These are phyloP conservation scores for Acromyrmex heyeri DNA, from an alignment of 1,140 invertebrate species.

Conservation along the genomic window DNA sequence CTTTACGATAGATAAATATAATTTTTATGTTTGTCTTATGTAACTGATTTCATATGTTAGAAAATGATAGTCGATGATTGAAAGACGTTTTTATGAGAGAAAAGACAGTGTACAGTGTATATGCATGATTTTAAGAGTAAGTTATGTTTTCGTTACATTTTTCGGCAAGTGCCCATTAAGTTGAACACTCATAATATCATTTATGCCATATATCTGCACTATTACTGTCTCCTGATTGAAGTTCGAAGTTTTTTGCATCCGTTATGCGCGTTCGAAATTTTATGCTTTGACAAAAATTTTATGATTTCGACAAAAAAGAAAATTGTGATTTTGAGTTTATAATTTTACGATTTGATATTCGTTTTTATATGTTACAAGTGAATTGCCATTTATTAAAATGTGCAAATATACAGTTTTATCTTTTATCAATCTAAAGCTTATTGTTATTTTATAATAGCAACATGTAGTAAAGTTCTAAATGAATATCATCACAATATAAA, in stretches of 20 bases:
- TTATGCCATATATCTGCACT: neutral
- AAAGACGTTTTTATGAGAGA: slow-evolving; percentile 1
- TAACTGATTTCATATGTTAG: neutral
- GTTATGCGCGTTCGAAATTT: neutral
- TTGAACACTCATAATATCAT: neutral
- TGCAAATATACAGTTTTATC: neutral
- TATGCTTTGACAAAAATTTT: slow-evolving; percentile 15
- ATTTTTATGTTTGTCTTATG: neutral
- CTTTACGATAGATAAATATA: neutral
- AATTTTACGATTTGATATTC: slow-evolving; percentile 7
- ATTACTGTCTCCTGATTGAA: slow-evolving; percentile 4
- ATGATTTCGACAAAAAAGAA: neutral
- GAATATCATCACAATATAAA: neutral
- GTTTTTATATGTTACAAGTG: neutral
- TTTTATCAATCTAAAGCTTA: neutral
- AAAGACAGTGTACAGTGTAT: neutral
- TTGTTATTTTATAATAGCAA: neutral
- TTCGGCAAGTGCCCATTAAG: slow-evolving; percentile 20
- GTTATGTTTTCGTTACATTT: neutral
- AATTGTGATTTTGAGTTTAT: neutral
- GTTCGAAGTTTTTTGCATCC: slow-evolving; percentile 9
- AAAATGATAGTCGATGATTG: neutral
- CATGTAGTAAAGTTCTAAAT: neutral
- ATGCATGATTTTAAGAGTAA: slow-evolving; percentile 13
- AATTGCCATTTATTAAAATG: neutral